phyloP scores from a whole-genome alignment of 2,888 invertebrate genomes.

The Listrodromus nycthemerus region DNA sequence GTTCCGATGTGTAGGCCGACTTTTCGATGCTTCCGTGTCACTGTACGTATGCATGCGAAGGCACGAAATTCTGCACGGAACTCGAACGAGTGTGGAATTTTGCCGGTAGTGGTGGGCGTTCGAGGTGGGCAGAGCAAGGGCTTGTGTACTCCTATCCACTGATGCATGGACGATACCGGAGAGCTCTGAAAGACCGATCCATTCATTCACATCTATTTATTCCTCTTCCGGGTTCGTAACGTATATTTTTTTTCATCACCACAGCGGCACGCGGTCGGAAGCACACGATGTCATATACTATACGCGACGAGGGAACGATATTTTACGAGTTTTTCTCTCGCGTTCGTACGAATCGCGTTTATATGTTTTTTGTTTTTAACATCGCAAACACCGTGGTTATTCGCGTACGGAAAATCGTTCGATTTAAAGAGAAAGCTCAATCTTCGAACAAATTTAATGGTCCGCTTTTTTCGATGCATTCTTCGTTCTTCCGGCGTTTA shows the following conservation, averaged over 20 bases:
- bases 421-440: neutral
- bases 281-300: neutral
- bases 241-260: neutral
- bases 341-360: neutral
- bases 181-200: constrained; percentile 54
- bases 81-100: neutral
- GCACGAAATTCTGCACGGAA: constrained; percentile 1
- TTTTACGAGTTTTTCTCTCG: neutral
- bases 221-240: constrained; percentile 33
- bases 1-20: constrained; percentile 41
- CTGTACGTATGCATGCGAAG: neutral
- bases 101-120: neutral
- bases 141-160: neutral
- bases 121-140: neutral
- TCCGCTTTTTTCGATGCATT: neutral
- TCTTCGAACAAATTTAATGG: neutral
- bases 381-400: neutral
- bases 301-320: constrained; percentile 14
- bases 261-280: neutral
- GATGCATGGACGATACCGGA: constrained; percentile 3
- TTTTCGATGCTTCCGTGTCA: constrained; percentile 44
- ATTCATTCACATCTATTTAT: constrained; percentile 56
- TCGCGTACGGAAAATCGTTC: neutral
- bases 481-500: neutral
- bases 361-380: neutral